Percentiles rank a stretch among this genome's conserved stretches.
These are phyloP conservation scores for Bovichtus variegatus DNA, from an alignment of 2,797 vertebrate species.

Conservation along the genomic window DNA sequence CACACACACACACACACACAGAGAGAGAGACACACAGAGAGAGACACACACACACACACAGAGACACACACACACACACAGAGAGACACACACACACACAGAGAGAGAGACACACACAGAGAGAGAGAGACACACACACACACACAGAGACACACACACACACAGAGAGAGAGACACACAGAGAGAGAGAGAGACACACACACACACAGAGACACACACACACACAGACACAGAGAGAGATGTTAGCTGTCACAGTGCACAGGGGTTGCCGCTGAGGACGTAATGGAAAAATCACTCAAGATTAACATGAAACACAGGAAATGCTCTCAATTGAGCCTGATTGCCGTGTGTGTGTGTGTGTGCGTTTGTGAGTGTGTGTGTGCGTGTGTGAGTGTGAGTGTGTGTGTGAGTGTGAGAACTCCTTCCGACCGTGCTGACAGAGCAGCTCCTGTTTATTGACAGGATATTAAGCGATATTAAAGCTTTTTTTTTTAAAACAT, in stretches of 20 bases:
- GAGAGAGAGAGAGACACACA: no score
- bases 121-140: no score
- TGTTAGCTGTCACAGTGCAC: constrained; percentile 65
- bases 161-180: no score
- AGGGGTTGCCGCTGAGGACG: constrained; percentile 84
- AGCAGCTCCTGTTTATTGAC: constrained; percentile 49
- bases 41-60: no score
- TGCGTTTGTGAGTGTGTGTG: constrained; percentile 36
- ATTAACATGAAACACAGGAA: constrained; percentile 93
- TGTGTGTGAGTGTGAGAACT: constrained; percentile 42
- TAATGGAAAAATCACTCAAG: constrained; percentile 93
- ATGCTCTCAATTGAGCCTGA: constrained; percentile 89
- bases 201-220: no score
- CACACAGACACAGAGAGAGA: no score
- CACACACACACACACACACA: no score
- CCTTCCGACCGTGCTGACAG: constrained; percentile 15
- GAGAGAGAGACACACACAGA: no score
- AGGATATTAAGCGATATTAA: constrained; percentile 37
- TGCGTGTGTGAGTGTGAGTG: constrained; percentile 20
- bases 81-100: no score
- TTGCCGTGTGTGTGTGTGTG: constrained; percentile 77
- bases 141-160: no score
- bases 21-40: no score
- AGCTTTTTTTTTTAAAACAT: neutral
- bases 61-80: no score